Evolutionary conservation across 2,888 invertebrate genomes (phyloP).

Genomic region (Ernsta delagoae): DNA sequence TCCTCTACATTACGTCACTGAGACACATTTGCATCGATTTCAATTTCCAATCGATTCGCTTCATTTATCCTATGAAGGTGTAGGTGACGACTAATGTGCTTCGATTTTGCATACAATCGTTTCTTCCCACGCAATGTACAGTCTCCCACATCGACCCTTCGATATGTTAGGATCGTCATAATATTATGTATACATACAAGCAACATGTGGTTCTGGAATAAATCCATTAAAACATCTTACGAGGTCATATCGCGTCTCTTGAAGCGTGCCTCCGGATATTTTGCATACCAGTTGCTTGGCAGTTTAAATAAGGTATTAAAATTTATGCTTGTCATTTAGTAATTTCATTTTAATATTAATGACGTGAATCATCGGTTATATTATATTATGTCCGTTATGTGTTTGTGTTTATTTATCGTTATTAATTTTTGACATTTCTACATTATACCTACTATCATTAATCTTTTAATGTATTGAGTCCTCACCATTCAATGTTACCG

Average conservation of each 20-base stretch:
- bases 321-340: background rate
- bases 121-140: conserved; percentile 27
- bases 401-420: too few species aligned
- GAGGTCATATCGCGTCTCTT: background rate
- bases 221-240: conserved; percentile 31
- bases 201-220: conserved; percentile 27
- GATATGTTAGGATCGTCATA: conserved; percentile 21
- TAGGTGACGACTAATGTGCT: conserved; percentile 33
- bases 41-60: conserved; percentile 17
- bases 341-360: background rate
- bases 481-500: too few species aligned
- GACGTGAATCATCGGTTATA: too few species aligned
- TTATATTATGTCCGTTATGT: too few species aligned
- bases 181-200: background rate
- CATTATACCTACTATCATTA: too few species aligned
- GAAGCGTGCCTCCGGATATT: background rate
- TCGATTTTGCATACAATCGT: conserved; percentile 32
- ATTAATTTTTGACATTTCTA: too few species aligned
- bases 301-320: too few species aligned
- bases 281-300: too few species aligned
- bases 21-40: conserved; percentile 17
- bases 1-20: background rate
- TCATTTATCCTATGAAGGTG: conserved; percentile 30
- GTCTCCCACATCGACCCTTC: conserved; percentile 24
- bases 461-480: too few species aligned